These are phyloP conservation scores for Zaprionus ornatus DNA, from an alignment of 1,140 invertebrate genomes.

Conservation along the genomic window DNA sequence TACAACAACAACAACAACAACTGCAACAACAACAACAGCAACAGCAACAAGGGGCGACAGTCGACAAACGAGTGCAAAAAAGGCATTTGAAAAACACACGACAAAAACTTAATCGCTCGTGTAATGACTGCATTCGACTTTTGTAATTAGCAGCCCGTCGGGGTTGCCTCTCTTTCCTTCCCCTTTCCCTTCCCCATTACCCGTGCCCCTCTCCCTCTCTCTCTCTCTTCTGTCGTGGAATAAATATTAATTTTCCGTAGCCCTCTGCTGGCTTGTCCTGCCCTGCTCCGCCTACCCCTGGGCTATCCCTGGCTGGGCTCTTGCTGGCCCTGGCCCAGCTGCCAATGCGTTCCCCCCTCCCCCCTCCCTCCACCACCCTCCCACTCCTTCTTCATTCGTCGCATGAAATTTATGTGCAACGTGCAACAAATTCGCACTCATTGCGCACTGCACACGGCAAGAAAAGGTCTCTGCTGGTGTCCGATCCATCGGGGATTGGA, in stretches of 20 bases:
- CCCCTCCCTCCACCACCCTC: too few species aligned
- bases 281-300: neutral
- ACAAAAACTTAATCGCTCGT: constrained; percentile 81
- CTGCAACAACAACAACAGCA: constrained; percentile 22
- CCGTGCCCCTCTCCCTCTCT: neutral
- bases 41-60: constrained; percentile 1
- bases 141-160: constrained; percentile 79
- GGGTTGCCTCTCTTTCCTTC: constrained; percentile 11
- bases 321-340: neutral
- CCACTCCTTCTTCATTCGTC: constrained; percentile 8
- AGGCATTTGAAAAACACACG: constrained; percentile 59
- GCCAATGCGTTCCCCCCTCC: constrained; percentile 1
- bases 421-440: constrained; percentile 79
- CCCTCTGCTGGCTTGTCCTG: neutral
- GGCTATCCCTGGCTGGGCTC: neutral
- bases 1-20: constrained; percentile 8
- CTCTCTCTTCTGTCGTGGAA: constrained; percentile 24
- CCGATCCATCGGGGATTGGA: neutral
- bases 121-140: constrained; percentile 82
- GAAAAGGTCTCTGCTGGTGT: neutral
- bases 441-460: constrained; percentile 38
- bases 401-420: constrained; percentile 74
- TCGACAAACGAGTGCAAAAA: constrained; percentile 5
- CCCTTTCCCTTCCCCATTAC: neutral
- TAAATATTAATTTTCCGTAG: constrained; percentile 75